These are phyloP conservation scores for Phrynocephalus vlangalii DNA, from an alignment of 2,797 vertebrate genomes.

Conservation along the genomic window DNA sequence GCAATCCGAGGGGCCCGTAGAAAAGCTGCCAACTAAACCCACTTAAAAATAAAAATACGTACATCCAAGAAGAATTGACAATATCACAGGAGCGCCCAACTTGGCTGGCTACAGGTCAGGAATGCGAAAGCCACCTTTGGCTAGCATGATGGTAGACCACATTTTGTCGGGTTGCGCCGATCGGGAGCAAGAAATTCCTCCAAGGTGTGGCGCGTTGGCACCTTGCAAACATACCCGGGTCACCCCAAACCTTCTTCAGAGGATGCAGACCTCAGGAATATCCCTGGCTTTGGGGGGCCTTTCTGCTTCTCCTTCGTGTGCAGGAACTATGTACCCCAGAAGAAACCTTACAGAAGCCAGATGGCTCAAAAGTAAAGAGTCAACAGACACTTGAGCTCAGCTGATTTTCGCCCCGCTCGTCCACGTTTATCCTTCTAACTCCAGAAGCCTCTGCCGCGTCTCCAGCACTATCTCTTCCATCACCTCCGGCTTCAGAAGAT, in stretches of 20 bases:
- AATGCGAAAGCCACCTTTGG: not conserved
- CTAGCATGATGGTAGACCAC: not conserved
- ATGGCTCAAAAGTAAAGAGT: slow-evolving; percentile 9
- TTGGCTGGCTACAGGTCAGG: not conserved
- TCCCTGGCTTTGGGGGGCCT: not conserved
- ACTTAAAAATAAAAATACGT: not conserved
- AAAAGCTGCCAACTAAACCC: not conserved
- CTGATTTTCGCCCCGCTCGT: not conserved
- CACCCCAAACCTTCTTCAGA: not conserved
- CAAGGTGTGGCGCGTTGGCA: no score
- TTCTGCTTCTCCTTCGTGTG: not conserved
- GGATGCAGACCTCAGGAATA: not conserved
- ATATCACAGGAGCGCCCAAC: not conserved
- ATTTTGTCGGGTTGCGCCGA: no score
- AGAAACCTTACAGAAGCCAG: not conserved
- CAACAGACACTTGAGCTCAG: slow-evolving; percentile 43
- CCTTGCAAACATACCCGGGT: not conserved
- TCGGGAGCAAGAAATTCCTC: no score
- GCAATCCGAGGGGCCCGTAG: not conserved
- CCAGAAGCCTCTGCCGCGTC: slow-evolving; percentile 90
- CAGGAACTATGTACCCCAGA: not conserved
- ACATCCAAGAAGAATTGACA: slow-evolving; percentile 6
- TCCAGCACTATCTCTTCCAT: slow-evolving; percentile 93
- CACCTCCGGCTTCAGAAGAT: slow-evolving; percentile 93
- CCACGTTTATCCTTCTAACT: slow-evolving; percentile 85